Conservation (phyloP, 2,888 invertebrate species). For the Cosmorhoe ocellata region DNA sequence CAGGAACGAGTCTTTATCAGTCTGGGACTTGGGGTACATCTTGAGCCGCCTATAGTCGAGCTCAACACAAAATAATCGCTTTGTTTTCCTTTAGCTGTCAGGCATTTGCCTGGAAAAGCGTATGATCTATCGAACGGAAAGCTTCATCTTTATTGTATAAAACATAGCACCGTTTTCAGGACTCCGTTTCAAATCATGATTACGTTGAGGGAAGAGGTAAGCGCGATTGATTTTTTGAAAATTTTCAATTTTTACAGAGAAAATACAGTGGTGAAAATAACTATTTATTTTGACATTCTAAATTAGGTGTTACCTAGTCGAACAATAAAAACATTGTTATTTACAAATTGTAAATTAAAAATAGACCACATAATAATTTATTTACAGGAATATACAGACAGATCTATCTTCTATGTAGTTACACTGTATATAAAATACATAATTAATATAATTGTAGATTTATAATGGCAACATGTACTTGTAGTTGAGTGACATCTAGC, state of each 20-base stretch:
- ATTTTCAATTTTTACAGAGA: conserved; percentile 27
- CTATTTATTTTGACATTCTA: conserved; percentile 51
- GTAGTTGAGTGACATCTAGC: no score
- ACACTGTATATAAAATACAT: no score
- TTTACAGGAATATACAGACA: no score
- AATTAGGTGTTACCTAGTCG: conserved; percentile 28
- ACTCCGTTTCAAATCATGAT: conserved; percentile 41
- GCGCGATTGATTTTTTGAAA: conserved; percentile 31
- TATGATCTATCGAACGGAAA: conserved; percentile 30
- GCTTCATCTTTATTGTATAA: conserved; percentile 29
- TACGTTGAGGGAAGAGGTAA: conserved; percentile 29
- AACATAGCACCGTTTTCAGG: conserved; percentile 26
- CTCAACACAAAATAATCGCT: conserved; percentile 45
- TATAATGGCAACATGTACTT: no score
- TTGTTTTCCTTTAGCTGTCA: conserved; percentile 56
- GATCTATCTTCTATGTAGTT: no score
- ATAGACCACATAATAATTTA: no score
- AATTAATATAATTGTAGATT: no score
- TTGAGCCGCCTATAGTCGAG: conserved; percentile 30
- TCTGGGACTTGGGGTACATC: conserved; percentile 71
- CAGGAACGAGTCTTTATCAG: conserved; percentile 90
- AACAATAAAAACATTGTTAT: no score
- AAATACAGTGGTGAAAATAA: conserved; percentile 29
- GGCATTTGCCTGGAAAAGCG: conserved; percentile 36
- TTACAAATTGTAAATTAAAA: no score